Evolutionary conservation across 2,888 invertebrate genomes (phyloP).

Genomic region (Cerceris rybyensis): DNA sequence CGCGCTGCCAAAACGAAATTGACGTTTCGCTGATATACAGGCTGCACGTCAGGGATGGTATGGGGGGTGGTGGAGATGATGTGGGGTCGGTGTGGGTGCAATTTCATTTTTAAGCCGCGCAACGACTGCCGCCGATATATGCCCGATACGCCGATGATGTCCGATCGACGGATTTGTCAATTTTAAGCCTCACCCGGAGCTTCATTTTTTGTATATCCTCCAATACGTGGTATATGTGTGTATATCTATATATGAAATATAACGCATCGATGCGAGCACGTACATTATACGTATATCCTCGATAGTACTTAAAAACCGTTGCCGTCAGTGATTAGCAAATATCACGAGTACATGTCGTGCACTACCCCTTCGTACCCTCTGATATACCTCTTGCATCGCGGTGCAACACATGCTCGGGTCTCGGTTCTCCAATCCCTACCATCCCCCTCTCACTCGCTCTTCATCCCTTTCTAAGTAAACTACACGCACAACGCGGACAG

Average conservation of each 20-base stretch:
- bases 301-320: conserved; percentile 71
- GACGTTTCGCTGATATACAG: conserved; percentile 65
- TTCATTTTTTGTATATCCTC: conserved; percentile 60
- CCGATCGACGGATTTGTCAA: conserved; percentile 81
- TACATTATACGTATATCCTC: conserved; percentile 62
- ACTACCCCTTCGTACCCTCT: conserved; percentile 20
- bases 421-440: conserved; percentile 18
- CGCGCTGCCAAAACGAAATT: conserved; percentile 72
- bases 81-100: conserved; percentile 62
- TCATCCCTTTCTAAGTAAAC: conserved; percentile 37
- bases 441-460: not conserved
- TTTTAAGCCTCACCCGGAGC: conserved; percentile 78
- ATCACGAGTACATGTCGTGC: conserved; percentile 67
- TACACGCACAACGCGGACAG: conserved; percentile 34
- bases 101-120: conserved; percentile 77
- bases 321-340: conserved; percentile 75
- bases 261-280: conserved; percentile 59
- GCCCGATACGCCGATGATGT: conserved; percentile 78
- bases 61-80: conserved; percentile 33
- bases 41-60: conserved; percentile 5
- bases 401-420: conserved; percentile 38
- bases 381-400: conserved; percentile 51
- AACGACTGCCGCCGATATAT: conserved; percentile 68
- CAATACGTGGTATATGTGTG: not conserved
- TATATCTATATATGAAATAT: conserved; percentile 56